Base-by-base conservation (phyloP, 2,797 vertebrate genomes). In the Spatula versicolor region DNA sequence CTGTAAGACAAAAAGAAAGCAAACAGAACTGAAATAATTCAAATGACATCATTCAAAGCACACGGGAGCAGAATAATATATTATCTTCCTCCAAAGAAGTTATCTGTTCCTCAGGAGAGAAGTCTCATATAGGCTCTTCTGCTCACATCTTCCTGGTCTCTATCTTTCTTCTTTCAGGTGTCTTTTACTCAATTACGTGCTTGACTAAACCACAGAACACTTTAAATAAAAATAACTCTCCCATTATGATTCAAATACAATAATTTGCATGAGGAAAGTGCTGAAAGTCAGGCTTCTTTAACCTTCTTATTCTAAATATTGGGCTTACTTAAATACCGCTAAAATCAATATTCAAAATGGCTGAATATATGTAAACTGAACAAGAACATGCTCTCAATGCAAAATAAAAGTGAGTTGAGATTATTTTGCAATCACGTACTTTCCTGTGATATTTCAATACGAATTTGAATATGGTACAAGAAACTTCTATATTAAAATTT, bases 211-310 rank as follows among this genome's bases (percentile, higher is more conserved):
- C 90, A 66, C 31, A 81, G 77, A 80, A 77, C 23, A 79, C 30
- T 79, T 96, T 43, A 84, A 92, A 88, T 92, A 87, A 85, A 91
- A 85, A 23, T 66, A 86, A 90, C 28, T 56, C 35, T 41, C 2
- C 19, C 20, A 60, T 88, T 92, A 89, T 92, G 90, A 87, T 83
- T 92, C 58, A 81, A 91, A 94, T 94, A 30, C 76, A 83, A 72
- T 56, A 75, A 77, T 84, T 64, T 90, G 8, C 50, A 62, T 26
- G 26, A 77, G 63, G 33, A 33, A 91, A 79, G 52, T 59, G 35
- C 21, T 83, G 56, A 62, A 85, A 91, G 50, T 79, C 83, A 92
- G 48, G 55, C 55, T 92, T 95, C 62, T 90, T 93, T 90, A 92
- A 73, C 66, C 62, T 91, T 71, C 45, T 91, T 72, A 90, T 88